Percentiles rank a stretch among this genome's conserved stretches.
Conservation (phyloP, 2,888 invertebrate genomes). For the Ctenicera cuprea region DNA sequence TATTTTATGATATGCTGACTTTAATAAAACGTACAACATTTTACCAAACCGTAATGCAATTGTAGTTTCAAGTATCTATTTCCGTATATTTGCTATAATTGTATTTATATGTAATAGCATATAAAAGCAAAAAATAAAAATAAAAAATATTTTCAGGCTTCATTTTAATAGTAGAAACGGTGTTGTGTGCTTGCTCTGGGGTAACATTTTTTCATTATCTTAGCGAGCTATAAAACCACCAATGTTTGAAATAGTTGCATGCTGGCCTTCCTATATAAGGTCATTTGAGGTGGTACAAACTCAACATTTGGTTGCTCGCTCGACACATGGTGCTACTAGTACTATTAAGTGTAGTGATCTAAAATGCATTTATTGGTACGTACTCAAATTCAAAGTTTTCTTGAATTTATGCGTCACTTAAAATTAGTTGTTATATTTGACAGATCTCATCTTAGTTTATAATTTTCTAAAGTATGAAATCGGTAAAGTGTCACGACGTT, state of each 20-base stretch:
- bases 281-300: slow-evolving; percentile 40
- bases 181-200: background rate
- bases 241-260: slow-evolving; percentile 43
- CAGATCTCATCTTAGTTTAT: background rate
- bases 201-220: slow-evolving; percentile 23
- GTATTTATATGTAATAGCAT: too few relatives aligned
- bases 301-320: slow-evolving; percentile 39
- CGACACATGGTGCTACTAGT: slow-evolving; percentile 35
- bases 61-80: too few relatives aligned
- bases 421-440: too few relatives aligned
- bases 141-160: too few relatives aligned
- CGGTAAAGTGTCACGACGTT: slow-evolving; percentile 17
- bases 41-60: too few relatives aligned
- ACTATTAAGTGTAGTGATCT: slow-evolving; percentile 12
- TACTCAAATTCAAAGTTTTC: slow-evolving; percentile 12
- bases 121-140: too few relatives aligned
- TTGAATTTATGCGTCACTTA: background rate
- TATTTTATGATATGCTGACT: too few relatives aligned
- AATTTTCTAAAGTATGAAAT: background rate
- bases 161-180: too few relatives aligned
- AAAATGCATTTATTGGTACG: slow-evolving; percentile 41
- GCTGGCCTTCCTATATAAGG: slow-evolving; percentile 46
- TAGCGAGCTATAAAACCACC: slow-evolving; percentile 1
- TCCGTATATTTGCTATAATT: too few relatives aligned
- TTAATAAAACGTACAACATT: too few relatives aligned